These are phyloP conservation scores for Thymelicus sylvestris DNA, from an alignment of 2,888 invertebrate genomes.

Conservation along the genomic window DNA sequence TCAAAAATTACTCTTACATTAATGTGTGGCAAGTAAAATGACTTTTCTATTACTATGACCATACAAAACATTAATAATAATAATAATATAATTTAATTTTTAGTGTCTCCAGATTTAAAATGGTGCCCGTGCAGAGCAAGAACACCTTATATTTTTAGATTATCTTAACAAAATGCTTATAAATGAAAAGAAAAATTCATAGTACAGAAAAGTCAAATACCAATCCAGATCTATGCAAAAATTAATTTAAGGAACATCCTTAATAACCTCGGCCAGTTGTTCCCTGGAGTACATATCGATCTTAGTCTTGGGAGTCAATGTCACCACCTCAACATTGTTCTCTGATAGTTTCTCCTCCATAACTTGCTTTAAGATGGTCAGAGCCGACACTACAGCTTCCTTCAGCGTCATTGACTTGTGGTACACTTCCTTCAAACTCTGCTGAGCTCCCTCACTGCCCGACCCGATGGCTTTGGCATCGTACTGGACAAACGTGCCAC, in stretches of 20 bases:
- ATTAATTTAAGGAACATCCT: conserved; percentile 86
- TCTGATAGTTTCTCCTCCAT: conserved; percentile 99
- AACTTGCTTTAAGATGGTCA: conserved; percentile 98
- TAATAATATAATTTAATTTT: too few species aligned
- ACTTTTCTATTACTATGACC: background rate
- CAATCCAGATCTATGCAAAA: conserved; percentile 38
- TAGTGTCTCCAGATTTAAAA: too few species aligned
- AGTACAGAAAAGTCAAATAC: conserved; percentile 37
- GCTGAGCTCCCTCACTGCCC: conserved; percentile 99
- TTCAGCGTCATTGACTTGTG: conserved; percentile 95
- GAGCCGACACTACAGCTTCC: conserved; percentile 95
- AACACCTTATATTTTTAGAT: too few species aligned
- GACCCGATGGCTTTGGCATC: conserved; percentile 99
- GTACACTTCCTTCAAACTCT: conserved; percentile 91
- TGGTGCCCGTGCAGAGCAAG: too few species aligned
- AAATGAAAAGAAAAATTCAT: background rate
- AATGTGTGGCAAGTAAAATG: background rate
- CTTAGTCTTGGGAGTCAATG: conserved; percentile 92
- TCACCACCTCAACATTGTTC: conserved; percentile 98
- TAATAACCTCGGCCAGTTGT: conserved; percentile 95
- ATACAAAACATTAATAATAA: too few species aligned
- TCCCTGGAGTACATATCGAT: conserved; percentile 97
- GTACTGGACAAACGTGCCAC: conserved; percentile 98
- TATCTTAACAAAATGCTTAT: too few species aligned
- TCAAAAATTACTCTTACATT: conserved; percentile 62